Evolutionary conservation across 1,140 invertebrate species (phyloP).

Genomic region (Pararge aegeria): DNA sequence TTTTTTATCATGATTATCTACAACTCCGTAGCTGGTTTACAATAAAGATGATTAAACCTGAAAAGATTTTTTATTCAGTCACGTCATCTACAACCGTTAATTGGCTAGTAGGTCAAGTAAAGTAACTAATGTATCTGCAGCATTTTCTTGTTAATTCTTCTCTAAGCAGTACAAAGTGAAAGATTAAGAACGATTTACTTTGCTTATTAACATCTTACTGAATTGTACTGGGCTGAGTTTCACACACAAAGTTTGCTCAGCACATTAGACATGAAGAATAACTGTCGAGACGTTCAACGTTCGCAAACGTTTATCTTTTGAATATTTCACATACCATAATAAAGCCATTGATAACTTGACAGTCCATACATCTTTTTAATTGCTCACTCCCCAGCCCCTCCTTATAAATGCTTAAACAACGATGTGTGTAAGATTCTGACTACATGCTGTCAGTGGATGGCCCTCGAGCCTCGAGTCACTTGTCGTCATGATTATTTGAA

Average conservation of each 20-base stretch:
- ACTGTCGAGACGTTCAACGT: conserved; percentile 42
- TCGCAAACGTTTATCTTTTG: conserved; percentile 27
- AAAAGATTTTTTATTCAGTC: too few relatives aligned
- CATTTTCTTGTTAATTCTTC: conserved; percentile 63
- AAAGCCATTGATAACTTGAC: background rate
- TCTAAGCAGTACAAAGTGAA: conserved; percentile 67
- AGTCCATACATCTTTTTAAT: conserved; percentile 29
- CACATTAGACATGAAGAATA: conserved; percentile 48
- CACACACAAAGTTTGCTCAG: conserved; percentile 60
- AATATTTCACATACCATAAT: background rate
- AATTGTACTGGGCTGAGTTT: conserved; percentile 60
- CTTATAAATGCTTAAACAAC: conserved; percentile 32
- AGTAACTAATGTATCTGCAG: conserved; percentile 42
- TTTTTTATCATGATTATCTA: too few relatives aligned
- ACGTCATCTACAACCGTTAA: too few relatives aligned
- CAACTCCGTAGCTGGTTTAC: too few relatives aligned
- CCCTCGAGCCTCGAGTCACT: conserved; percentile 46
- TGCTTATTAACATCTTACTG: conserved; percentile 55
- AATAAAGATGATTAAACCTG: too few relatives aligned
- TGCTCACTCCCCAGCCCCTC: conserved; percentile 16
- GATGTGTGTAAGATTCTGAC: conserved; percentile 40
- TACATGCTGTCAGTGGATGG: conserved; percentile 42
- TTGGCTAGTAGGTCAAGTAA: too few relatives aligned
- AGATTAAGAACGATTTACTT: conserved; percentile 62
- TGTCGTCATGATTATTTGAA: conserved; percentile 45